Conservation (phyloP, 2,888 invertebrate species). For the Xestobium rufovillosum region DNA sequence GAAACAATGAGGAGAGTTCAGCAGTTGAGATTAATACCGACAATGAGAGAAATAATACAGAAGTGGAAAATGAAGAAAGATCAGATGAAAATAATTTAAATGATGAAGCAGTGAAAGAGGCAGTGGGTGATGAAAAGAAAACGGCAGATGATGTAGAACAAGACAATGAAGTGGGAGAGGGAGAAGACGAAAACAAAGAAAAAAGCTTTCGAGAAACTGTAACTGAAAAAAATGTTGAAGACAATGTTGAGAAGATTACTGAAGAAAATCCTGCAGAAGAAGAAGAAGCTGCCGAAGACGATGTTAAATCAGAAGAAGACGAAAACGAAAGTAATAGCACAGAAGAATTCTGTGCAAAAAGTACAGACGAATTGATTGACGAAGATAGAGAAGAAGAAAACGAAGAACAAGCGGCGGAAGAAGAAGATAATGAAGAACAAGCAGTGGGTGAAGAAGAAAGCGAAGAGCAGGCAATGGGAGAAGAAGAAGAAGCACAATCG, state of each 20-base stretch:
- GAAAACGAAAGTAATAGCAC: too few species aligned
- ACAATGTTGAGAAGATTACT: background rate
- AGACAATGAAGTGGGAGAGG: background rate
- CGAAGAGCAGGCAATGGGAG: too few species aligned
- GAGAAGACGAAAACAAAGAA: background rate
- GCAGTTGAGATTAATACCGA: too few species aligned
- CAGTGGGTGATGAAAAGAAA: background rate
- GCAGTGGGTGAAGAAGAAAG: too few species aligned
- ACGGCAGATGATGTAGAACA: constrained; percentile 3
- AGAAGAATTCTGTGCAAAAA: too few species aligned
- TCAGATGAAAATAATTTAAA: background rate
- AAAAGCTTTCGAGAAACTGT: too few species aligned
- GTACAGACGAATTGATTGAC: too few species aligned
- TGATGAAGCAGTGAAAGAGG: background rate
- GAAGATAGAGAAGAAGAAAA: too few species aligned
- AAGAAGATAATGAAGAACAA: too few species aligned
- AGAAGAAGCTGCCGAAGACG: background rate
- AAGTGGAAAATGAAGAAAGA: background rate
- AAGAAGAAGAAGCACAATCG: too few species aligned
- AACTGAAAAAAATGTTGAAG: constrained; percentile 1
- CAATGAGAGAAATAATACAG: background rate
- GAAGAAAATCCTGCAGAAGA: constrained; percentile 1
- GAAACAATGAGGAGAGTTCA: background rate
- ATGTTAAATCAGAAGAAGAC: constrained; percentile 6
- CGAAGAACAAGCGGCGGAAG: too few species aligned